A percentile compares a stretch with the other conserved stretches of the same genome.
phyloP scores from a whole-genome alignment of 2,888 invertebrate genomes.

The Archips xylosteana region DNA sequence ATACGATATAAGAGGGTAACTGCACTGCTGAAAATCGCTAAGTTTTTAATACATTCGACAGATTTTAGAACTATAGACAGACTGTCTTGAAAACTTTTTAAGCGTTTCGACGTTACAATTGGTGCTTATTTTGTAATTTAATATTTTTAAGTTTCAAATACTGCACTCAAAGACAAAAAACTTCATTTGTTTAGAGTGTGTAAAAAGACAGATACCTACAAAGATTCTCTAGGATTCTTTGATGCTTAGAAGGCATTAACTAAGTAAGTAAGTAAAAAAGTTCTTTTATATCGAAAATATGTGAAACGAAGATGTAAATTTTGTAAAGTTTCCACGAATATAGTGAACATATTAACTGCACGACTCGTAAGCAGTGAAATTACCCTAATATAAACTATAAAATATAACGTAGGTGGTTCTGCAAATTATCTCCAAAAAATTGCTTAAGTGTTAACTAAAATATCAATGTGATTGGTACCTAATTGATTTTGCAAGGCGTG shows the following conservation, averaged over 20 bases:
- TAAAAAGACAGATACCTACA: too few relatives aligned
- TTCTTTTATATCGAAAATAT: too few relatives aligned
- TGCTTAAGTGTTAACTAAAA: not conserved
- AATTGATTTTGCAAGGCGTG: not conserved
- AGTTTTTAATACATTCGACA: not conserved
- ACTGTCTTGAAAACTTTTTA: too few relatives aligned
- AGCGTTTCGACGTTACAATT: not conserved
- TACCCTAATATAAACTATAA: not conserved
- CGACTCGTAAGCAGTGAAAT: not conserved
- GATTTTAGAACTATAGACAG: not conserved
- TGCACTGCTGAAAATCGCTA: not conserved
- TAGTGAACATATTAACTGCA: not conserved
- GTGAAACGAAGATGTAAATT: not conserved
- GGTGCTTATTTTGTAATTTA: constrained; percentile 3
- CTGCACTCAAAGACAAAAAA: too few relatives aligned
- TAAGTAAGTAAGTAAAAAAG: too few relatives aligned
- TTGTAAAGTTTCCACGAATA: not conserved
- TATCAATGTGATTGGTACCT: not conserved
- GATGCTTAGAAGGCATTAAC: too few relatives aligned
- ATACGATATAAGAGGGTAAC: constrained; percentile 2
- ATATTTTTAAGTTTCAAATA: too few relatives aligned
- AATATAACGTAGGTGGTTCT: not conserved
- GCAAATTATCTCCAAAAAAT: not conserved
- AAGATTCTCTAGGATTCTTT: too few relatives aligned
- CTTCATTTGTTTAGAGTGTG: too few relatives aligned